Evolutionary conservation across 2,888 invertebrate genomes (phyloP).

Genomic region (Pyrrhopygopsis socrates): DNA sequence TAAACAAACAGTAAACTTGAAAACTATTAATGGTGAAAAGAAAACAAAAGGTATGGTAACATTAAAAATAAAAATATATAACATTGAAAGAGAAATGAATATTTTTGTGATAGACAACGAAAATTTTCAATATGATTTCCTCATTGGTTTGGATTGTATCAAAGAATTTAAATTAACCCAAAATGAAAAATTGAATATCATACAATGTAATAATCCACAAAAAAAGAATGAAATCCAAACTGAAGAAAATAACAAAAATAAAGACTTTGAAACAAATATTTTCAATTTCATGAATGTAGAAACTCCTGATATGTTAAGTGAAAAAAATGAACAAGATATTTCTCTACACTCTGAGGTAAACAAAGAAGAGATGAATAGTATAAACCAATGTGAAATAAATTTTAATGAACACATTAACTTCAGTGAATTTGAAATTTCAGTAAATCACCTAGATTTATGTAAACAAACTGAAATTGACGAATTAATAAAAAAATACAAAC

Average conservation of each 20-base stretch:
- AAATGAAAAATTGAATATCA: constrained; percentile 33
- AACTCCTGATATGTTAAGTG: not conserved
- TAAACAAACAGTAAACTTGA: constrained; percentile 31
- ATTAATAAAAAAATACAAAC: not conserved
- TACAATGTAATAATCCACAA: too few species aligned
- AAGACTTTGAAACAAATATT: constrained; percentile 21
- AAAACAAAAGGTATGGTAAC: constrained; percentile 45
- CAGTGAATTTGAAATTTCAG: not conserved
- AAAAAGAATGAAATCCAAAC: too few species aligned
- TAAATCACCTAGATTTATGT: not conserved
- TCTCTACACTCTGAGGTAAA: too few species aligned
- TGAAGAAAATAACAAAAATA: too few species aligned
- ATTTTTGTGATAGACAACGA: constrained; percentile 68
- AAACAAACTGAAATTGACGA: constrained; percentile 10
- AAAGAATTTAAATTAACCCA: constrained; percentile 21
- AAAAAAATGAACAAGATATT: constrained; percentile 3
- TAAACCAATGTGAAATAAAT: constrained; percentile 13
- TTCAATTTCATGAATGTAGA: not conserved
- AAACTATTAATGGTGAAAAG: constrained; percentile 45
- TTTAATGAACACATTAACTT: constrained; percentile 37
- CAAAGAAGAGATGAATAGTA: too few species aligned
- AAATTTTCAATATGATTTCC: constrained; percentile 32
- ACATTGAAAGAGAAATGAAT: constrained; percentile 60
- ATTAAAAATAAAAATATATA: constrained; percentile 60
- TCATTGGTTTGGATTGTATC: constrained; percentile 28